Evolutionary conservation across 2,797 vertebrate genomes (phyloP), one percentile per base, ranked within the genome.

Genomic region (Peromyscus attwateri): DNA sequence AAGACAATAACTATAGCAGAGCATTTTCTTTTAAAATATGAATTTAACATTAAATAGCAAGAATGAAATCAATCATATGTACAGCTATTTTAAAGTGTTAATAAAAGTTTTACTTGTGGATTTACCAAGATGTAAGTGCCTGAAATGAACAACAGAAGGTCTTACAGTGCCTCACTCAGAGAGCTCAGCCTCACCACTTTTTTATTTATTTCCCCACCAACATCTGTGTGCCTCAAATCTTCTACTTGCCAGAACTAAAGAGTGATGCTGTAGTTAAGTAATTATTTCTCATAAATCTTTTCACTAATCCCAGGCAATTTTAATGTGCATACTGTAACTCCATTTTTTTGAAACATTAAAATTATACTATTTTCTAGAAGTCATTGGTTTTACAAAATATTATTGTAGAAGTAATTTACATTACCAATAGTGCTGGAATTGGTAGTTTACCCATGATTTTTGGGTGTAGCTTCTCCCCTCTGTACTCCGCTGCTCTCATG

Each of bases 1-100:
- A 87, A 92, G 5, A 71, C 6, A 68, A 21, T 66, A 85, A 68
- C 37, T 49, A 73, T 80, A 87, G 9, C 7, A 21, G 9, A 95
- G 82, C 66, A 21, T 71, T 71, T 23, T 37, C 23, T 13, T 84
- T 95, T 92, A 94, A 93, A 55, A 21, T 77, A 10, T 46, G 3
- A 70, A 79, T 16, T 25, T 87, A 71, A 87, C 71, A 57, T 84
- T 71, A 76, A 71, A 70, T 85, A 92, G 62, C 12, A 93, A 84
- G 8, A 92, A 83, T 7, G 40, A 11, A 77, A 27, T 60, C 16
- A 89, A 80, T 55, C 66, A 25, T 55, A 62, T n/a, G 1, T 27
- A 88, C 64, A 96, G 64, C 31, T 13, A 27, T 62, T 68, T 90
- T 12, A 77, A 40, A 9, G 37, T 34, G 0, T 34, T 90, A 75